These are phyloP conservation scores for Drosophila parthenogenetica DNA, from an alignment of 2,888 invertebrate species.

Conservation along the genomic window DNA sequence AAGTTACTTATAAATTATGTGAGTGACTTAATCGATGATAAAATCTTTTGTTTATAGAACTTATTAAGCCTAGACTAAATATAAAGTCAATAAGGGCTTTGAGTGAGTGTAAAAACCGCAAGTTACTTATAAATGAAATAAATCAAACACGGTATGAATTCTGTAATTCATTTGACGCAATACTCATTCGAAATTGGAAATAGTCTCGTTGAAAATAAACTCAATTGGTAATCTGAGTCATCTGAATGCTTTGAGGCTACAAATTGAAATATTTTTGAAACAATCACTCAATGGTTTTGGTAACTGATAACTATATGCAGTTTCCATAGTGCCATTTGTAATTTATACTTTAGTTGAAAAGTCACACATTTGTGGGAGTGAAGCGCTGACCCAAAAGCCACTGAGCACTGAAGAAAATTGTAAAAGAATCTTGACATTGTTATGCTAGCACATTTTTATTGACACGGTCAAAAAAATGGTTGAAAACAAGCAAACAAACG, in stretches of 20 bases:
- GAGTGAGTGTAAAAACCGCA: background rate
- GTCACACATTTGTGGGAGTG: slow-evolving; percentile 23
- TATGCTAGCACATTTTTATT: slow-evolving; percentile 50
- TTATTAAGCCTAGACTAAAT: too few species aligned
- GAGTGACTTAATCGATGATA: background rate
- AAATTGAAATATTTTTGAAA: slow-evolving; percentile 11
- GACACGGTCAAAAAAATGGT: slow-evolving; percentile 37
- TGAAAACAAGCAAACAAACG: slow-evolving; percentile 13
- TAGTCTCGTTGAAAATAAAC: slow-evolving; percentile 42
- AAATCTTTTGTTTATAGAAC: too few species aligned
- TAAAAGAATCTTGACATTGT: slow-evolving; percentile 64
- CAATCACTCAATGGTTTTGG: slow-evolving; percentile 31
- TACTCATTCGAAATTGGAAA: background rate
- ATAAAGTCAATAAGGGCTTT: too few species aligned
- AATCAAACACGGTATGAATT: background rate
- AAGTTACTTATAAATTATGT: background rate
- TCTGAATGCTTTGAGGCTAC: slow-evolving; percentile 18
- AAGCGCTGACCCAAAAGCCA: slow-evolving; percentile 34
- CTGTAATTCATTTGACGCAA: background rate
- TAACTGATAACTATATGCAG: slow-evolving; percentile 71
- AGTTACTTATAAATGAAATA: background rate
- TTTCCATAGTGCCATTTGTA: slow-evolving; percentile 53
- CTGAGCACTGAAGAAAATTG: slow-evolving; percentile 49
- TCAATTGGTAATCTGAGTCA: slow-evolving; percentile 62
- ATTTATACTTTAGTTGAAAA: slow-evolving; percentile 26